phyloP scores from a whole-genome alignment of 2,113 vertebrate genomes.

The Morone saxatilis region DNA sequence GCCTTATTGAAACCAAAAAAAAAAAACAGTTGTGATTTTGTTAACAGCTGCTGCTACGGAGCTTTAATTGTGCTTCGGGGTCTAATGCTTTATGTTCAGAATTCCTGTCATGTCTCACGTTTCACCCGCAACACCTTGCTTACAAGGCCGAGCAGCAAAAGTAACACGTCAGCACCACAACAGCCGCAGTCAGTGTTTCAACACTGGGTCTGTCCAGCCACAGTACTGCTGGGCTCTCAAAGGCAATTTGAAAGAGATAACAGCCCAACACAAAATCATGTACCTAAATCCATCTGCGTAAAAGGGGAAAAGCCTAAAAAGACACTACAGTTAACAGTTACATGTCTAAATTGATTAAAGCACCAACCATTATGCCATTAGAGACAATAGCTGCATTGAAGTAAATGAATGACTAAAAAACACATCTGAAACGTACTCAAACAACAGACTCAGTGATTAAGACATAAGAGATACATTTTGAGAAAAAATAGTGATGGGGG shows the following conservation, averaged over 20 bases:
- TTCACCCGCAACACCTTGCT: constrained; percentile 26
- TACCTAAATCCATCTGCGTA: background rate
- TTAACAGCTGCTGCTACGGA: background rate
- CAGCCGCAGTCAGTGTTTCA: constrained; percentile 3
- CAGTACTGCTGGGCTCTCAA: background rate
- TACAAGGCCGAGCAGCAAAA: constrained; percentile 23
- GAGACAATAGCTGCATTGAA: background rate
- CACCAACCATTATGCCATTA: background rate
- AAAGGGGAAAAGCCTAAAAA: background rate
- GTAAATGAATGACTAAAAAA: background rate
- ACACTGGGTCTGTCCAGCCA: background rate
- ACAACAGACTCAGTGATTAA: background rate
- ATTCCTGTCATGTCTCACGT: constrained; percentile 16
- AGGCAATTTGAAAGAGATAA: background rate
- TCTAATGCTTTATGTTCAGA: constrained; percentile 2
- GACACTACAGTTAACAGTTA: background rate
- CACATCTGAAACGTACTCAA: background rate
- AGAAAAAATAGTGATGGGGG: too few species aligned
- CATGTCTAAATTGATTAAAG: background rate
- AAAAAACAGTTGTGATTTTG: background rate
- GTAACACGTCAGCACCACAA: background rate
- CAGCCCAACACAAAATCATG: background rate
- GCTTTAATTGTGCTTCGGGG: background rate
- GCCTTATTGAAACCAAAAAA: background rate
- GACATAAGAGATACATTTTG: too few species aligned